Percentiles rank a stretch among this genome's conserved stretches.
Evolutionary conservation across 2,888 invertebrate genomes (phyloP).

Genomic region (Desoria tigrina): DNA sequence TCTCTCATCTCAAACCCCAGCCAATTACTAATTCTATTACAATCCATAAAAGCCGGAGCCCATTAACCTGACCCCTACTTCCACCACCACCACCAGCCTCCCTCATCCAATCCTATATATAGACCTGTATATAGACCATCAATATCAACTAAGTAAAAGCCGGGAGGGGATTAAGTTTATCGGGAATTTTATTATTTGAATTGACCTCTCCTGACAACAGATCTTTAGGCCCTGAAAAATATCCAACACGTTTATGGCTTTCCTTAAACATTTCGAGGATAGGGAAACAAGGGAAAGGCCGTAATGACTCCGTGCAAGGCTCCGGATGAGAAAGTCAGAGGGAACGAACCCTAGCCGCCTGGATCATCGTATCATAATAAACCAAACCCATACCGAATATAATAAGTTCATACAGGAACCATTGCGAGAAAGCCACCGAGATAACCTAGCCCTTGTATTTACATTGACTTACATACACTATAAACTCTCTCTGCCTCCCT

Average conservation of each 20-base stretch:
- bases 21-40: conserved; percentile 11
- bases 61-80: conserved; percentile 5
- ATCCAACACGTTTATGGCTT: background rate
- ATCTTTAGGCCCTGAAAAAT: background rate
- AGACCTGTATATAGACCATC: background rate
- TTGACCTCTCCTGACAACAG: conserved; percentile 10
- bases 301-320: background rate
- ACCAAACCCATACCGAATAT: no score
- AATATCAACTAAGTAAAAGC: conserved; percentile 15
- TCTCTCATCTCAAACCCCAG: background rate
- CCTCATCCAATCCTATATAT: background rate
- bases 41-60: conserved; percentile 1
- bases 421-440: no score
- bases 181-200: conserved; percentile 16
- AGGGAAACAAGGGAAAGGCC: background rate
- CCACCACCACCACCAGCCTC: no score
- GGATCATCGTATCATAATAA: no score
- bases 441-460: conserved; percentile 7
- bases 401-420: no score
- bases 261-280: background rate
- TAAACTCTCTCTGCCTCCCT: conserved; percentile 11
- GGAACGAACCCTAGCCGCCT: no score
- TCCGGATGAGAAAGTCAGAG: background rate
- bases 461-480: conserved; percentile 18
- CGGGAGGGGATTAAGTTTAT: conserved; percentile 15